A percentile compares a stretch with the other conserved stretches of the same genome.
Conservation (phyloP, 2,888 invertebrate genomes). For the Serripes groenlandicus region DNA sequence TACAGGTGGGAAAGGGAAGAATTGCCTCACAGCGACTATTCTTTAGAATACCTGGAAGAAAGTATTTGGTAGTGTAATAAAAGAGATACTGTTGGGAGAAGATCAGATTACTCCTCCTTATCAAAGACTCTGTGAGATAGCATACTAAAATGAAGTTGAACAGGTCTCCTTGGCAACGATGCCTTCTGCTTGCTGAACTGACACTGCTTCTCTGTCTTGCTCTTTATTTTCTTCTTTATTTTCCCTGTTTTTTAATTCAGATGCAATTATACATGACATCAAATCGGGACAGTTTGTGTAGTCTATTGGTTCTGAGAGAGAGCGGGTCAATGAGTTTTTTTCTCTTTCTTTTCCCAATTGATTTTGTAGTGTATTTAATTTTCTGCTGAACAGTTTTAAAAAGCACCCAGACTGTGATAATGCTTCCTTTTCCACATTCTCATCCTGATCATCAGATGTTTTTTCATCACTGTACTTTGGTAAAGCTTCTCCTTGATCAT, state of each 20-base stretch:
- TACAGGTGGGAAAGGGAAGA: too few relatives aligned
- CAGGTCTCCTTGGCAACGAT: conserved; percentile 52
- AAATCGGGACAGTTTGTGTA: conserved; percentile 49
- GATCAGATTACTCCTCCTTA: neutral
- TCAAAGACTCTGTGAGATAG: too few relatives aligned
- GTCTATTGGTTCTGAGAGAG: conserved; percentile 27
- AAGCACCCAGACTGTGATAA: conserved; percentile 73
- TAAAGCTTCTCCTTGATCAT: conserved; percentile 28
- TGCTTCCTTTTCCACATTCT: conserved; percentile 29
- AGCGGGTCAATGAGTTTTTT: conserved; percentile 15
- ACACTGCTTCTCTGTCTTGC: neutral
- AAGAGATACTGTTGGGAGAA: neutral
- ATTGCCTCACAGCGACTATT: too few relatives aligned
- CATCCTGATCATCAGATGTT: conserved; percentile 43
- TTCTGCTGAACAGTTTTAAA: conserved; percentile 75
- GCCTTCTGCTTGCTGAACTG: neutral
- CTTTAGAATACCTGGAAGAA: too few relatives aligned
- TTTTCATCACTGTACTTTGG: conserved; percentile 9
- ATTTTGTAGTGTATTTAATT: conserved; percentile 57
- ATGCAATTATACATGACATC: conserved; percentile 52
- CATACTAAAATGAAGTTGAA: conserved; percentile 34
- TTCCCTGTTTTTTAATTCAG: conserved; percentile 45
- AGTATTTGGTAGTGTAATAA: too few relatives aligned
- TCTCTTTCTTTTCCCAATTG: conserved; percentile 51
- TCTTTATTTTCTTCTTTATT: conserved; percentile 11